Percentiles rank a stretch among this genome's conserved stretches.
These are phyloP conservation scores for Conus ventricosus DNA, from an alignment of 1,140 invertebrate genomes.

Conservation along the genomic window DNA sequence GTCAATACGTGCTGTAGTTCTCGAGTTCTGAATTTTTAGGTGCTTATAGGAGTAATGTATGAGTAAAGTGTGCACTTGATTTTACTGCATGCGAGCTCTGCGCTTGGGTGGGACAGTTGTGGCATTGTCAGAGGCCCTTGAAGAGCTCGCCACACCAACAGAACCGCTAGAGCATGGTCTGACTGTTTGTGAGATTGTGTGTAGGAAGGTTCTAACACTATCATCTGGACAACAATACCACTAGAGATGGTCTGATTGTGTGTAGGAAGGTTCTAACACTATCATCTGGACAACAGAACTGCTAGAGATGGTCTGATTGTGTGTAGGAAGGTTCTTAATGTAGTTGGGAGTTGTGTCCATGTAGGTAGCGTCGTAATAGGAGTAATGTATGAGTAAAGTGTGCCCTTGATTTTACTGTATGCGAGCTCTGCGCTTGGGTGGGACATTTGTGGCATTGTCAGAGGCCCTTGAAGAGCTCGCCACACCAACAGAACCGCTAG, in stretches of 20 bases:
- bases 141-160: not conserved
- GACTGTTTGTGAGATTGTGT: conserved; percentile 18
- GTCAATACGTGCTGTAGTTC: too few relatives aligned
- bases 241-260: conserved; percentile 30
- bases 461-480: not conserved
- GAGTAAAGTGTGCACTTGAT: not conserved
- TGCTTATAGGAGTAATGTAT: not conserved
- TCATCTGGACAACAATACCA: conserved; percentile 1
- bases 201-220: conserved; percentile 3
- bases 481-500: conserved; percentile 1
- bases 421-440: conserved; percentile 7
- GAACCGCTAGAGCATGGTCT: conserved; percentile 25
- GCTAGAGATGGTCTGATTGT: conserved; percentile 30
- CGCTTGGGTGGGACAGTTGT: not conserved
- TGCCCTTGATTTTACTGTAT: not conserved
- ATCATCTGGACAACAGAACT: conserved; percentile 16
- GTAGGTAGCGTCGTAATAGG: too few relatives aligned
- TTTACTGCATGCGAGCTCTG: not conserved
- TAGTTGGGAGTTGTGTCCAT: not conserved
- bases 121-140: not conserved
- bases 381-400: not conserved
- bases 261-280: conserved; percentile 28
- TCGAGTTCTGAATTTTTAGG: too few relatives aligned
- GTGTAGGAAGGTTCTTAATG: conserved; percentile 25
- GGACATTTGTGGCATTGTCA: not conserved